phyloP scores from a whole-genome alignment of 2,888 invertebrate genomes.

The Neria commutata region DNA sequence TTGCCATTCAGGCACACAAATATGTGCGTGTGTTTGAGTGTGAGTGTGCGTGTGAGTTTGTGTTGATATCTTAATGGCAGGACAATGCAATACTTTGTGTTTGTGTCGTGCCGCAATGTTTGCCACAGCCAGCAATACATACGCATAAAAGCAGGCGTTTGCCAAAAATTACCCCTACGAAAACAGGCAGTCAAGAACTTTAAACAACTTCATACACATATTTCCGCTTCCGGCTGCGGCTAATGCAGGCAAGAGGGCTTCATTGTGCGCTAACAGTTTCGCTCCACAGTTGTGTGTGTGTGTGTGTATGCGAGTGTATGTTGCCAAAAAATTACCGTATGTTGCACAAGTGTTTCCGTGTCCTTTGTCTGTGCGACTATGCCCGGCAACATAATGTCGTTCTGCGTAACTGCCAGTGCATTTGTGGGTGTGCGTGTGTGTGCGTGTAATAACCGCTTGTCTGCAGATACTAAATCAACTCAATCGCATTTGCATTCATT shows the following conservation, averaged over 20 bases:
- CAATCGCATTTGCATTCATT: slow-evolving; percentile 22
- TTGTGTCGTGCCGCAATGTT: slow-evolving; percentile 23
- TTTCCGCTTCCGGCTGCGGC: slow-evolving; percentile 24
- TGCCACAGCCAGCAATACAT: slow-evolving; percentile 11
- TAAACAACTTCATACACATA: slow-evolving; percentile 42
- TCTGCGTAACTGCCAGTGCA: slow-evolving; percentile 3
- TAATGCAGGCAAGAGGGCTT: slow-evolving; percentile 4
- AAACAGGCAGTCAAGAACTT: slow-evolving; percentile 40
- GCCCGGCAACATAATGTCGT: slow-evolving; percentile 2
- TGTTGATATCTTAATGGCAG: slow-evolving; percentile 50
- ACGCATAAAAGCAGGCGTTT: too few species aligned
- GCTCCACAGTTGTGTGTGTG: slow-evolving; percentile 8
- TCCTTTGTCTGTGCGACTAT: background rate
- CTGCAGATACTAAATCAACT: slow-evolving; percentile 56
- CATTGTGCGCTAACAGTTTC: background rate
- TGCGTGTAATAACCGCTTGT: slow-evolving; percentile 47
- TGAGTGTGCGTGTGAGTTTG: slow-evolving; percentile 24
- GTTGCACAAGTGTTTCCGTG: slow-evolving; percentile 10
- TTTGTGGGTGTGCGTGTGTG: slow-evolving; percentile 7
- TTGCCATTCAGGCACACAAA: slow-evolving; percentile 13
- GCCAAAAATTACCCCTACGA: slow-evolving; percentile 36
- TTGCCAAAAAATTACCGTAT: slow-evolving; percentile 28
- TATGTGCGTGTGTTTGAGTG: slow-evolving; percentile 22
- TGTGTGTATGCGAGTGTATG: slow-evolving; percentile 1
- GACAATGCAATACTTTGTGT: slow-evolving; percentile 36